Evolutionary conservation across 2,888 invertebrate species (phyloP).

Genomic region (Leucoma salicis): DNA sequence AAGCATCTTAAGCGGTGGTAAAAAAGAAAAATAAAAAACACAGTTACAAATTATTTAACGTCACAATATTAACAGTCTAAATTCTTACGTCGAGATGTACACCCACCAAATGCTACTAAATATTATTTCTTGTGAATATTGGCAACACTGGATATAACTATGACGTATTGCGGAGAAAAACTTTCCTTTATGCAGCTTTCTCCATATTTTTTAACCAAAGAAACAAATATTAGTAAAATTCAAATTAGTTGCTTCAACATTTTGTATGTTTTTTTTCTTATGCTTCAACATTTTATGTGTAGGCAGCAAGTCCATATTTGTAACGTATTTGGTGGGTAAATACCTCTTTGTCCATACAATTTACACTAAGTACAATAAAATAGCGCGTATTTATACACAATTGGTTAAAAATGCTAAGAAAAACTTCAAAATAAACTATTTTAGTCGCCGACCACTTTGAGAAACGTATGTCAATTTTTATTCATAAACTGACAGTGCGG

Average conservation of each 20-base stretch:
- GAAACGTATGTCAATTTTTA: neutral
- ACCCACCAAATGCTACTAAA: slow-evolving; percentile 15
- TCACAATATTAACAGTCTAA: slow-evolving; percentile 44
- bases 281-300: neutral
- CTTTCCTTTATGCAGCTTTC: too few relatives aligned
- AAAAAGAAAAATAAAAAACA: slow-evolving; percentile 34
- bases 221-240: neutral
- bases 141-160: neutral
- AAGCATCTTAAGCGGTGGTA: slow-evolving; percentile 57
- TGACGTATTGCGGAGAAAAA: neutral
- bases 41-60: slow-evolving; percentile 53
- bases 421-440: slow-evolving; percentile 47
- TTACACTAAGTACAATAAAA: slow-evolving; percentile 43
- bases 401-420: slow-evolving; percentile 44
- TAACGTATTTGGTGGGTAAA: slow-evolving; percentile 9
- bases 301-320: neutral
- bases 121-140: neutral
- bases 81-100: slow-evolving; percentile 17
- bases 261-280: neutral
- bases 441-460: slow-evolving; percentile 53
- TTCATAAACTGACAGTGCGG: neutral
- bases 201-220: too few relatives aligned
- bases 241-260: neutral
- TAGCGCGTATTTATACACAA: slow-evolving; percentile 33
- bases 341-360: slow-evolving; percentile 26